Evolutionary conservation across 2,888 invertebrate genomes (phyloP), one percentile per base, ranked within the genome.

Genomic region (Lucinisca nassula): DNA sequence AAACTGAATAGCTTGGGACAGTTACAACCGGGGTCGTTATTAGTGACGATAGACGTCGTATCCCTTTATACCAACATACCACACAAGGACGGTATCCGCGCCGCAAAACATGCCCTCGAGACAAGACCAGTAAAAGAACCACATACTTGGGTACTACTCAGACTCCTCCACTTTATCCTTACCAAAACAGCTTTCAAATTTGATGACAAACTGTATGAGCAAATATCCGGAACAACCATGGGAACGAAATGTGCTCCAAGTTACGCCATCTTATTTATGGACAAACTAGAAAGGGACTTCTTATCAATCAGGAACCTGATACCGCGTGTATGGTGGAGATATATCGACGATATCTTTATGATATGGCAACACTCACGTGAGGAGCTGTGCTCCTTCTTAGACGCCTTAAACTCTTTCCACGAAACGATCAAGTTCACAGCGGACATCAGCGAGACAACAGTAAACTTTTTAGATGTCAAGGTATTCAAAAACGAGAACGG

Each of bases 161-260:
- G 78, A 70, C 45, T 83, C 0, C 24, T 83, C 4, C 35, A 51
- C 30, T 78, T 83, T 32, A 70, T 83, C 0, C 78, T 78, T 1
- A 51, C 40, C n/a, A 83, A 37, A 58, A 77, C 76, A 30, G 38
- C 61, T 21, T 75, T 82, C 24, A 61, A n/a, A n/a, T 75, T 75
- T 32, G 70, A 79, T 37, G 73, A 72, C 21, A 72, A 24, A 73
- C 51, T 73, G 32, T 79, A 72, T 24, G 79, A 72, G 37, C 83
- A 83, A 37, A 77, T 73, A 21, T 72, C 73, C 37, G 83, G 83
- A 12, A 78, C 83, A 21, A 74, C 73, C 12, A 83, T 78, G 78
- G 83, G 83, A 10, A 78, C 51, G 21, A n/a, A 51, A 40, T 55
- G 55, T 55, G 55, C 55, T 8, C 55, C 55, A 21, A 55, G 55